Evolutionary conservation across 2,113 vertebrate genomes (phyloP).

Genomic region (Terrapene triunguis): DNA sequence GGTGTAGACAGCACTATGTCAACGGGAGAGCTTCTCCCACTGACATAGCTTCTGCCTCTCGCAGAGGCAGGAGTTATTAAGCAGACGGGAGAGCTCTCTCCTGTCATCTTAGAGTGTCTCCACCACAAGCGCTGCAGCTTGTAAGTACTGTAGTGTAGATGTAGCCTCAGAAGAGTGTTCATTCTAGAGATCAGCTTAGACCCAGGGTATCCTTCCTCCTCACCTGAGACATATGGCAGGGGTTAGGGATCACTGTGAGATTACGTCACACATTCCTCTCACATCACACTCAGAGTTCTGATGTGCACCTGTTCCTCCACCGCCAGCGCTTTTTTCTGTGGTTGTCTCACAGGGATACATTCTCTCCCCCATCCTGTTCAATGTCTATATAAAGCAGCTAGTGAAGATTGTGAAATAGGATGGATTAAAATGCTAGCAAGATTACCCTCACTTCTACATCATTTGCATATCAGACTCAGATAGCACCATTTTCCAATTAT

Average conservation of each 20-base stretch:
- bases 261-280: background rate
- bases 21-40: background rate
- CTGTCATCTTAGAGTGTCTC: background rate
- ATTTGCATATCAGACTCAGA: background rate
- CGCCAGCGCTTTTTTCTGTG: background rate
- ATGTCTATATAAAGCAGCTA: background rate
- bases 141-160: background rate
- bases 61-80: no score
- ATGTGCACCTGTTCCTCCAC: background rate
- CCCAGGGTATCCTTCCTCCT: background rate
- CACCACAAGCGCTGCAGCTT: background rate
- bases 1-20: background rate
- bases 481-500: background rate
- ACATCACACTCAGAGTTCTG: background rate
- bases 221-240: background rate
- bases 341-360: background rate
- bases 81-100: background rate
- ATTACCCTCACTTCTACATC: background rate
- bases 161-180: background rate
- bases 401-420: background rate
- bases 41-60: background rate
- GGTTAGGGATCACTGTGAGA: background rate
- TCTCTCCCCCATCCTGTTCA: background rate
- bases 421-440: background rate
- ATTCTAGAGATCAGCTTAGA: background rate